phyloP scores from a whole-genome alignment of 2,888 invertebrate species.

The Empis livida region DNA sequence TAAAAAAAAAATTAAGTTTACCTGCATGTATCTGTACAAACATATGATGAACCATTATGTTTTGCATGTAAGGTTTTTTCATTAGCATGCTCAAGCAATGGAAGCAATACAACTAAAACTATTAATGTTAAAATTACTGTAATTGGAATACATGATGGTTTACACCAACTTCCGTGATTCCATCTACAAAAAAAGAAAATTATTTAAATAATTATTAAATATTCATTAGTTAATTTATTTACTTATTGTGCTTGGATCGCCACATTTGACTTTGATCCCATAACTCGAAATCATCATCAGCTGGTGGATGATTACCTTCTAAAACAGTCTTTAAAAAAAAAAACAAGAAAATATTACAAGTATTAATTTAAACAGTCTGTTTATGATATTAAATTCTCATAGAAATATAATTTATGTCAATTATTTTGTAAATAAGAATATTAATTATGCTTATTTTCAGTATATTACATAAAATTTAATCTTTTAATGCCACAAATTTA shows the following conservation, averaged over 20 bases:
- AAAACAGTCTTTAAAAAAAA: conserved; percentile 48
- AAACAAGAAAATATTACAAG: too few species aligned
- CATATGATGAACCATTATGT: conserved; percentile 29
- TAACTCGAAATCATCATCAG: conserved; percentile 60
- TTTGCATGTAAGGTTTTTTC: conserved; percentile 30
- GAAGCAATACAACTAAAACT: conserved; percentile 63
- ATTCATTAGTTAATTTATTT: background rate
- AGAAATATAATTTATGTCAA: too few species aligned
- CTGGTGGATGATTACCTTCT: conserved; percentile 49
- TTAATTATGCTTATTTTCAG: too few species aligned
- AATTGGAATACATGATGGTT: conserved; percentile 74
- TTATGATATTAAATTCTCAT: too few species aligned
- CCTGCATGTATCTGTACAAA: conserved; percentile 54
- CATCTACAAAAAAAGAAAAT: conserved; percentile 32
- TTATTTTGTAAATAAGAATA: too few species aligned
- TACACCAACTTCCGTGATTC: conserved; percentile 53
- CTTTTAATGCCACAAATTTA: too few species aligned
- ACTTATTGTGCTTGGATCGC: conserved; percentile 11
- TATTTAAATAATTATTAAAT: background rate
- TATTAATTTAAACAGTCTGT: too few species aligned
- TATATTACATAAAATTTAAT: too few species aligned
- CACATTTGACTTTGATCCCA: conserved; percentile 49
- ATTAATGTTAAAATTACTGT: conserved; percentile 66
- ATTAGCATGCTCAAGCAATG: conserved; percentile 57
- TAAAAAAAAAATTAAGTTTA: conserved; percentile 19